Evolutionary conservation across 2,888 invertebrate species (phyloP).

Genomic region (Leucozona laternaria): DNA sequence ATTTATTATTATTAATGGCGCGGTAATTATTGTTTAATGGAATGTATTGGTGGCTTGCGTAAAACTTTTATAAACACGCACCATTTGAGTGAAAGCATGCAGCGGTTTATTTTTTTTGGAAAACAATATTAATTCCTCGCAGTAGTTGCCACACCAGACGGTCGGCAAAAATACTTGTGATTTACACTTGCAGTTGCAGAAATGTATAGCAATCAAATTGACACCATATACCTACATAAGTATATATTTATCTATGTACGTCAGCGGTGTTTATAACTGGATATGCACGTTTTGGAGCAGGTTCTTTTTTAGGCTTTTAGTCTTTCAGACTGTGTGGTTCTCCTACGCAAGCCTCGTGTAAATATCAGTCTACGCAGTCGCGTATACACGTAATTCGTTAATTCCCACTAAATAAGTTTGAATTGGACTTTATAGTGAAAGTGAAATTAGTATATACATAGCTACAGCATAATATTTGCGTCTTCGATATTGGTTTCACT

Average conservation of each 20-base stretch:
- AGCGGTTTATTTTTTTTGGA: background rate
- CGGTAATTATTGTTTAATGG: background rate
- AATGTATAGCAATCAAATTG: background rate
- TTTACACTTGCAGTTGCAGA: background rate
- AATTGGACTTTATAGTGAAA: constrained; percentile 37
- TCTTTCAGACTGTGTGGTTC: background rate
- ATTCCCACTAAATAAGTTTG: background rate
- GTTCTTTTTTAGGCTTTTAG: background rate
- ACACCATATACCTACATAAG: background rate
- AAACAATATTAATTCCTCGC: background rate
- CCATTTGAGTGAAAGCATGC: background rate
- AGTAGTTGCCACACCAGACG: background rate
- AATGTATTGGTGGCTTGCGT: background rate
- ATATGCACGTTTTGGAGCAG: constrained; percentile 5
- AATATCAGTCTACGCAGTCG: background rate
- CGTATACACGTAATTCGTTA: background rate
- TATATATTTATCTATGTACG: background rate
- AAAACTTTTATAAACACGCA: background rate
- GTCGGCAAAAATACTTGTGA: background rate
- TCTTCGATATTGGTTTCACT: constrained; percentile 37
- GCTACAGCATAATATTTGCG: background rate
- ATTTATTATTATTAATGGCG: background rate
- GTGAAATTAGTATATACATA: background rate
- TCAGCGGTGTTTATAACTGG: background rate
- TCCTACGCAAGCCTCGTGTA: background rate